Base-by-base conservation (phyloP, 2,797 vertebrate genomes). In the Champsocephalus esox region DNA sequence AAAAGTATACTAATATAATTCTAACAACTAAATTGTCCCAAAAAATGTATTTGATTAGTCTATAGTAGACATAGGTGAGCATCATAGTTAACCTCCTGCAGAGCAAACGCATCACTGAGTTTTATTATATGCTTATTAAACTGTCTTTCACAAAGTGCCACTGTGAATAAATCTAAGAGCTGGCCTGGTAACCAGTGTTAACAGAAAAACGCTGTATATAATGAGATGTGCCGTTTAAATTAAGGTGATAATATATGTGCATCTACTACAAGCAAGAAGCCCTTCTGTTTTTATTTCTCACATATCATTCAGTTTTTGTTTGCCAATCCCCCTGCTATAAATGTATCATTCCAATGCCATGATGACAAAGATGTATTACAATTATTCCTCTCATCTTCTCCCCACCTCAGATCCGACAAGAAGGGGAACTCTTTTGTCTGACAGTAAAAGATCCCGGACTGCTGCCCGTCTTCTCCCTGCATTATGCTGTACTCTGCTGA, bases 371-470 rank as follows among this genome's bases (percentile, higher is more conserved):
- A 58, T 49, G 9, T 32, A 12, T 7, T 12, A 9, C 8, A 48
- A 3, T 43, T 48, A 4, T 43, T 13, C 75, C 14, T 61, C 19
- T 41, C 41, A 32, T 62, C 32, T 66, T 63, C 10, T 77, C n/a
- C 77, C 48, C 54, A 51, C 1, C 46, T 56, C 65, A 92, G 91
- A 74, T 82, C 81, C 2, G 88, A 88, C 56, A 87, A 71, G 67
- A 87, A 63, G 81, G 82, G 80, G n/a, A 83, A 65, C 81, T 89
- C 84, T 0, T 71, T 78, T 55, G 83, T 92, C 59, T 92, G 84
- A 92, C 45, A 5, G 12, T 38, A 21, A 16, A n/a, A 49, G 72
- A 66, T 3, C 12, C 49, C 10, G 70, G 76, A 43, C 44, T 59
- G 70, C 83, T 48, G 66, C 52, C 66, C 38, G 2, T 60, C 76